Evolutionary conservation across 35 echinoderm and acorn worm species (phyloP).

Genomic region (Hemicentrotus pulcherrimus): DNA sequence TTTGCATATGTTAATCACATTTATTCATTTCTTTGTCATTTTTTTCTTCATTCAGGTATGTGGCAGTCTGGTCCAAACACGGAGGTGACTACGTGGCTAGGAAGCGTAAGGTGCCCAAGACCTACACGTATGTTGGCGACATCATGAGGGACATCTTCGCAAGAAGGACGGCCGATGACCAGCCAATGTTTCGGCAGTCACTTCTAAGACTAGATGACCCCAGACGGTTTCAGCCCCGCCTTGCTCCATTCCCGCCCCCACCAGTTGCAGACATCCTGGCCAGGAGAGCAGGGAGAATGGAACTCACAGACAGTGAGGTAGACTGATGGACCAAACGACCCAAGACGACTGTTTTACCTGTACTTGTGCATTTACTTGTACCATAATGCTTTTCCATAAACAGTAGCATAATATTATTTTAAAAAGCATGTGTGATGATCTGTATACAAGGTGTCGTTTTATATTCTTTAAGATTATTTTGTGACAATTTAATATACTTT

Average conservation of each 20-base stretch:
- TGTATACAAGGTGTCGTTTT: too few species aligned
- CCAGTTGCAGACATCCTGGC: neutral
- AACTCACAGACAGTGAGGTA: too few species aligned
- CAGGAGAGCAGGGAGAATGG: neutral
- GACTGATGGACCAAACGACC: too few species aligned
- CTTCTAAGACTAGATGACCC: neutral
- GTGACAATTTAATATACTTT: too few species aligned
- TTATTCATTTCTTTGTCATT: neutral
- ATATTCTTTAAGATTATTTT: too few species aligned
- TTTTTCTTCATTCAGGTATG: neutral
- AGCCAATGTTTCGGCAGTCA: neutral
- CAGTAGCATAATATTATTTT: too few species aligned
- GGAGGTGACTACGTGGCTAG: neutral
- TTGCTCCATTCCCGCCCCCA: neutral
- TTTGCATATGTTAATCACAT: too few species aligned
- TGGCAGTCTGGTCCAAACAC: neutral
- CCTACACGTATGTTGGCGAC: neutral
- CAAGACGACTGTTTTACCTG: too few species aligned
- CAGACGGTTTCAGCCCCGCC: neutral
- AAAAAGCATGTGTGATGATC: too few species aligned
- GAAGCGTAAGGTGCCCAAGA: neutral
- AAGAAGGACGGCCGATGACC: neutral
- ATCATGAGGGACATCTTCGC: slow-evolving; percentile 23
- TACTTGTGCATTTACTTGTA: too few species aligned
- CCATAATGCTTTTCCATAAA: too few species aligned